These are phyloP conservation scores for Agapornis roseicollis DNA, from an alignment of 2,113 vertebrate species.

Conservation along the genomic window DNA sequence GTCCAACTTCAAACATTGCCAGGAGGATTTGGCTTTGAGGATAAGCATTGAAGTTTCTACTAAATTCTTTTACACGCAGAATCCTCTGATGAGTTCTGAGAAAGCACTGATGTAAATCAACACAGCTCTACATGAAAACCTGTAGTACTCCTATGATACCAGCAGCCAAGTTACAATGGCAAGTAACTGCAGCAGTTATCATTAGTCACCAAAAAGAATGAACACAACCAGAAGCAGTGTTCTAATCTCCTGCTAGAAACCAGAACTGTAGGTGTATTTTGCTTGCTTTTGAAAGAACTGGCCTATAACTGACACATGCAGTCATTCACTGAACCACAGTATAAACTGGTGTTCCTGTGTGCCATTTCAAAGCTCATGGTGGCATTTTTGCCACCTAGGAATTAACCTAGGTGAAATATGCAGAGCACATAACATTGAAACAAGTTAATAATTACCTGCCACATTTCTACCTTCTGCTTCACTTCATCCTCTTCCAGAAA, in stretches of 20 bases:
- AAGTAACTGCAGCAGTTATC: background rate
- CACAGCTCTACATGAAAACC: background rate
- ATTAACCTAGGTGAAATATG: background rate
- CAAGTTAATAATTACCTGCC: conserved; percentile 85
- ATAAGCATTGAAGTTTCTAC: background rate
- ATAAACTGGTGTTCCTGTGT: background rate
- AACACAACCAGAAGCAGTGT: background rate
- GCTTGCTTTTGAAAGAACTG: background rate
- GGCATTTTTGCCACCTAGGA: background rate
- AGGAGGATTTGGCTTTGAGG: background rate
- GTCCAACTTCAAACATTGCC: background rate
- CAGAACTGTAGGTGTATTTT: background rate
- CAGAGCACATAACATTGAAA: background rate
- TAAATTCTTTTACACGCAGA: background rate
- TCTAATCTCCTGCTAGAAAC: background rate
- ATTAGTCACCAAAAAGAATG: background rate
- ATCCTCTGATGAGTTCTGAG: background rate
- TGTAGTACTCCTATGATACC: background rate
- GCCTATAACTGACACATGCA: background rate
- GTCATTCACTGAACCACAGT: background rate
- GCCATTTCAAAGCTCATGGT: background rate
- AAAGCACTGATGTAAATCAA: background rate
- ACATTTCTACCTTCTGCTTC: conserved; percentile 80
- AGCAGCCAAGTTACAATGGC: background rate
- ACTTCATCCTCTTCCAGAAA: conserved; percentile 77